A percentile compares a stretch with the other conserved stretches of the same genome.
phyloP scores from a whole-genome alignment of 1,140 invertebrate species.

The Saccostrea glomerata region DNA sequence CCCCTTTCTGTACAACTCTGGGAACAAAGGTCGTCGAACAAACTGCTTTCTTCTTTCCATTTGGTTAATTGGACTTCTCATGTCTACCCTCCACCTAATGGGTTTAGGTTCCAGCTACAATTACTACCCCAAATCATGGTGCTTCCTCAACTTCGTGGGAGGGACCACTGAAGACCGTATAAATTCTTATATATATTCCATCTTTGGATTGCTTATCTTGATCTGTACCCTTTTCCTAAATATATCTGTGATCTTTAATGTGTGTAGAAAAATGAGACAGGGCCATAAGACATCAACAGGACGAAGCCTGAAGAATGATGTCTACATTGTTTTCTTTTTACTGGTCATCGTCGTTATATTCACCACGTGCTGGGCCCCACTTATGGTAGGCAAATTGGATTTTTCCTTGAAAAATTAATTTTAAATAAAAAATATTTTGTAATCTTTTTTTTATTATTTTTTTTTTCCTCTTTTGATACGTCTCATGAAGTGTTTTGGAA shows the following conservation, averaged over 20 bases:
- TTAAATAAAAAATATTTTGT: no score
- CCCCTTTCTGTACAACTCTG: slow-evolving; percentile 76
- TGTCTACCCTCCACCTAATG: slow-evolving; percentile 75
- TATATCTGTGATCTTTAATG: neutral
- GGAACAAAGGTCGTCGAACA: slow-evolving; percentile 63
- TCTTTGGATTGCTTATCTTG: slow-evolving; percentile 61
- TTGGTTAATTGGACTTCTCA: slow-evolving; percentile 69
- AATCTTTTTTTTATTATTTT: no score
- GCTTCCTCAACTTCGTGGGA: slow-evolving; percentile 76
- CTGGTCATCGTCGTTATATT: slow-evolving; percentile 52
- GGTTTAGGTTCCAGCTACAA: slow-evolving; percentile 70
- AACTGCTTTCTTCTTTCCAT: slow-evolving; percentile 63
- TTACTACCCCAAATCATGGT: slow-evolving; percentile 78
- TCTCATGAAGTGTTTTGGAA: no score
- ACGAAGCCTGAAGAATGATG: slow-evolving; percentile 27
- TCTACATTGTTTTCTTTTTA: slow-evolving; percentile 47
- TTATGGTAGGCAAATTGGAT: slow-evolving; percentile 48
- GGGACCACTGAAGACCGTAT: slow-evolving; percentile 54
- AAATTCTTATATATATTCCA: slow-evolving; percentile 71
- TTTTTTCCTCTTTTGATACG: no score
- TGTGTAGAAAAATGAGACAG: slow-evolving; percentile 5
- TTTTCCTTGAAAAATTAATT: neutral
- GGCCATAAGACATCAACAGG: neutral
- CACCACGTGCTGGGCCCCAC: slow-evolving; percentile 54
- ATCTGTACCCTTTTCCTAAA: slow-evolving; percentile 9